Conservation (phyloP, 2,113 vertebrate genomes). For the Indri indri region DNA sequence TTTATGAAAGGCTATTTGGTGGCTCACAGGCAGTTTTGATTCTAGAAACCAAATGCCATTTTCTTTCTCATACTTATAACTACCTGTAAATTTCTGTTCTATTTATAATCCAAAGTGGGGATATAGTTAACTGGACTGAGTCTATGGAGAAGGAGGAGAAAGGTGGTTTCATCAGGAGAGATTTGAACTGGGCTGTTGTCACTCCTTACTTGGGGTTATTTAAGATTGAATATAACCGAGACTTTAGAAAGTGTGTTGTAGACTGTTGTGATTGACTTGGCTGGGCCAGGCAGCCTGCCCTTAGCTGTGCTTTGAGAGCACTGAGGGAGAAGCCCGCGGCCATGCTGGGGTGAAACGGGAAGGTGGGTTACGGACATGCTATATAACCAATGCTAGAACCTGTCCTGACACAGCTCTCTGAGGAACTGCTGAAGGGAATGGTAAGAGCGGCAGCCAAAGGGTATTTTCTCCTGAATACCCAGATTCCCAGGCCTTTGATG, state of each 20-base stretch:
- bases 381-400: background rate
- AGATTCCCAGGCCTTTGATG: background rate
- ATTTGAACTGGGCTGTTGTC: background rate
- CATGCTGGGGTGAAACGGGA: background rate
- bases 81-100: background rate
- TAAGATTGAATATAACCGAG: background rate
- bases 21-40: background rate
- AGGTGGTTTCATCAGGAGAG: background rate
- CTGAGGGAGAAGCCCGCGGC: background rate
- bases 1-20: background rate
- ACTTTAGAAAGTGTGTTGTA: background rate
- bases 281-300: background rate
- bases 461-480: background rate
- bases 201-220: background rate
- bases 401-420: background rate
- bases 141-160: background rate
- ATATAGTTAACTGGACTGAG: background rate
- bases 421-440: background rate
- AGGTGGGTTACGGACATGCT: background rate
- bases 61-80: background rate
- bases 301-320: background rate
- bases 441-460: background rate
- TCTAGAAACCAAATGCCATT: background rate
- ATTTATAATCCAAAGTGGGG: background rate
- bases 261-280: background rate